Evolutionary conservation across 2,113 vertebrate species (phyloP).

Genomic region (Chloropsis cyanopogon): DNA sequence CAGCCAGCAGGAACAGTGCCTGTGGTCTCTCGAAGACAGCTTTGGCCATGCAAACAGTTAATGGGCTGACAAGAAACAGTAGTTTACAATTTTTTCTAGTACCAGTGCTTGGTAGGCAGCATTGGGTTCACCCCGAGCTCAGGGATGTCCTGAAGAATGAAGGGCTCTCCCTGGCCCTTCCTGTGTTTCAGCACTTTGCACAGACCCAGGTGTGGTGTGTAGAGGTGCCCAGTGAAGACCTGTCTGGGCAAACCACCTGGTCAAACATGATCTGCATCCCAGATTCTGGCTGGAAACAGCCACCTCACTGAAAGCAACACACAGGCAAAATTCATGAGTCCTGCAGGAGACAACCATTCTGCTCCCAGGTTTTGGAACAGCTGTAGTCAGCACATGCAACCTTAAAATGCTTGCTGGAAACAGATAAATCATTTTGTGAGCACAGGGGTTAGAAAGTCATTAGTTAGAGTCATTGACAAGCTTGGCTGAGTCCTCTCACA

Average conservation of each 20-base stretch:
- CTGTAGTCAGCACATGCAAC: not conserved
- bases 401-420: not conserved
- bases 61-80: accelerated
- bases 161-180: not conserved
- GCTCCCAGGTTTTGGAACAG: not conserved
- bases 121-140: not conserved
- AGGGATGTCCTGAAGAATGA: not conserved
- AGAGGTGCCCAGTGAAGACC: not conserved
- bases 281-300: accelerated
- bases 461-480: not conserved
- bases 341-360: not conserved
- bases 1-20: not conserved
- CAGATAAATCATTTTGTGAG: not conserved
- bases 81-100: not conserved
- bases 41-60: not conserved
- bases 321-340: not conserved
- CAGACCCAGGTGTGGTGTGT: not conserved
- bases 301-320: not conserved
- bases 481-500: not conserved
- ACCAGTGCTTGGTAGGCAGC: not conserved
- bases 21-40: not conserved
- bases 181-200: not conserved
- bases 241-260: not conserved
- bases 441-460: not conserved
- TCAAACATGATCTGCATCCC: not conserved